A percentile compares a stretch with the other conserved stretches of the same genome.
These are phyloP conservation scores for Palythoa grandiflora DNA, from an alignment of 92 coral and sea anemone genomes.

Conservation along the genomic window DNA sequence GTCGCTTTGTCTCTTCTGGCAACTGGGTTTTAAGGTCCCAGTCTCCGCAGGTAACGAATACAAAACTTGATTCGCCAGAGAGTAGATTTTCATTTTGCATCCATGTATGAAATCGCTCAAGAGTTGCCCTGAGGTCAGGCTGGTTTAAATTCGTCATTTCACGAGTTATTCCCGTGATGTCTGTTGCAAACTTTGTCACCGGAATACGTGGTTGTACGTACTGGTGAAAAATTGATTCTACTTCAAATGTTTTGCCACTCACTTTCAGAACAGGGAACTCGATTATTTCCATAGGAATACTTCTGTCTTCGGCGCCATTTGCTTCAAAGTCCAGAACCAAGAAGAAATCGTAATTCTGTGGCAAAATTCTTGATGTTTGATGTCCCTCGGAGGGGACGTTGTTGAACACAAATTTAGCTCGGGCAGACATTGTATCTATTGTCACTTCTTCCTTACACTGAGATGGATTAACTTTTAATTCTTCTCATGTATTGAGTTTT, in stretches of 20 bases:
- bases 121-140: slow-evolving; percentile 26
- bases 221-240: slow-evolving; percentile 35
- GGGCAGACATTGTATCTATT: slow-evolving; percentile 9
- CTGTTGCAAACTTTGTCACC: slow-evolving; percentile 46
- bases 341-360: slow-evolving; percentile 36
- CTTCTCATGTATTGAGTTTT: neutral
- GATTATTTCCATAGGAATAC: slow-evolving; percentile 48
- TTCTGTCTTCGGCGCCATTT: slow-evolving; percentile 41
- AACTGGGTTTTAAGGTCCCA: slow-evolving; percentile 42
- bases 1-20: slow-evolving; percentile 21
- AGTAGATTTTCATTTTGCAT: slow-evolving; percentile 27
- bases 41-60: slow-evolving; percentile 43
- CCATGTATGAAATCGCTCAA: slow-evolving; percentile 23
- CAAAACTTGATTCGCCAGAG: slow-evolving; percentile 5
- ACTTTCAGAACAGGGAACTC: slow-evolving; percentile 51
- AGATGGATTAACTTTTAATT: neutral
- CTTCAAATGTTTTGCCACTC: slow-evolving; percentile 27
- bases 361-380: neutral
- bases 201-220: slow-evolving; percentile 32
- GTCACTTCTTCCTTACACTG: neutral
- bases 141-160: slow-evolving; percentile 32
- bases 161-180: slow-evolving; percentile 40
- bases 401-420: neutral
- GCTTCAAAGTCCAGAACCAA: slow-evolving; percentile 45
- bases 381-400: neutral